phyloP scores from a whole-genome alignment of 2,113 vertebrate genomes.

The Tyrannus savana region DNA sequence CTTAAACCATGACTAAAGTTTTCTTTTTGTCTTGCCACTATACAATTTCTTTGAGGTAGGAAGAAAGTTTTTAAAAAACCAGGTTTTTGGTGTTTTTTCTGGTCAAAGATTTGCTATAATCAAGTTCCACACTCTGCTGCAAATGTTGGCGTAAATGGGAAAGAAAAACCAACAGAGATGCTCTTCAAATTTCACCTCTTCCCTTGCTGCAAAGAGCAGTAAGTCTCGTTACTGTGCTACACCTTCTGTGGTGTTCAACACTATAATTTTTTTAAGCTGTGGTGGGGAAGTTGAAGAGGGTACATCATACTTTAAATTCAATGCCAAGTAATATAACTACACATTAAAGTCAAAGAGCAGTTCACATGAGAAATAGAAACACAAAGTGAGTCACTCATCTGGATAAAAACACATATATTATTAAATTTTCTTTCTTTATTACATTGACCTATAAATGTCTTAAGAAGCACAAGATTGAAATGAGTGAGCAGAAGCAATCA shows the following conservation, averaged over 20 bases:
- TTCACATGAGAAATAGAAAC: constrained; percentile 58
- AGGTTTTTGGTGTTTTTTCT: not conserved
- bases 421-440: constrained; percentile 69
- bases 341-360: constrained; percentile 62
- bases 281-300: constrained; percentile 26
- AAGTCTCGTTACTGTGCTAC: constrained; percentile 3
- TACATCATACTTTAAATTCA: constrained; percentile 56
- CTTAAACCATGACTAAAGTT: not conserved
- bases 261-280: constrained; percentile 54
- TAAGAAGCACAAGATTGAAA: constrained; percentile 48
- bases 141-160: not conserved
- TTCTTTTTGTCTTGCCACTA: not conserved
- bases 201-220: not conserved
- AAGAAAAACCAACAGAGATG: not conserved
- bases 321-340: constrained; percentile 47
- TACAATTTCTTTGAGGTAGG: not conserved
- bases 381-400: constrained; percentile 61
- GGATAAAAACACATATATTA: constrained; percentile 66
- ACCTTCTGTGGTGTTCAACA: constrained; percentile 21
- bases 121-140: not conserved
- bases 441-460: constrained; percentile 57
- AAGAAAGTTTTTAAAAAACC: not conserved
- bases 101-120: not conserved
- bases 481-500: constrained; percentile 53
- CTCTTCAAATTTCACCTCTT: constrained; percentile 3